Evolutionary conservation across 2,797 vertebrate genomes (phyloP).

Genomic region (Micromesistius poutassou): DNA sequence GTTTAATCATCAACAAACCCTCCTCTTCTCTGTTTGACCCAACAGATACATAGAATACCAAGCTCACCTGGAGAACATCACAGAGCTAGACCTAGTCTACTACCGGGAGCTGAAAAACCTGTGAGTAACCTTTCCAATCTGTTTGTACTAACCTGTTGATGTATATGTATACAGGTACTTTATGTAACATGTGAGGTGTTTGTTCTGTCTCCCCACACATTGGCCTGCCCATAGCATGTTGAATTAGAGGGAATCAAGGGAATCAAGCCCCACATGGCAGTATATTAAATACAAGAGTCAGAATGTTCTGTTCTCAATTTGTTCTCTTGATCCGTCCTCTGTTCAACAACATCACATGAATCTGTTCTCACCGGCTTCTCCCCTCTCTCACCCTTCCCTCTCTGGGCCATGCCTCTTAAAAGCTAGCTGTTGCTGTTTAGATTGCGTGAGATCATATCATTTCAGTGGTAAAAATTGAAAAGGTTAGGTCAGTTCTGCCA

Average conservation of each 20-base stretch:
- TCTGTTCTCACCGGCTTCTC: neutral
- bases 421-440: neutral
- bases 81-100: slow-evolving; percentile 64
- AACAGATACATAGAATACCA: slow-evolving; percentile 79
- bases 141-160: neutral
- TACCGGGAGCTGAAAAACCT: slow-evolving; percentile 79
- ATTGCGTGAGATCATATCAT: neutral
- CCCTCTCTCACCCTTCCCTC: neutral
- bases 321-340: neutral
- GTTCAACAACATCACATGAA: neutral
- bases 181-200: neutral
- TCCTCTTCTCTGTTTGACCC: slow-evolving; percentile 7
- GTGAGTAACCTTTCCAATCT: slow-evolving; percentile 58
- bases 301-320: neutral
- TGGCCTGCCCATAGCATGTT: neutral
- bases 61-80: slow-evolving; percentile 70
- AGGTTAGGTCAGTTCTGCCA: neutral
- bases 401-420: neutral
- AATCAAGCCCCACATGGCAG: neutral
- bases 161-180: neutral
- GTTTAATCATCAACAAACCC: slow-evolving; percentile 9
- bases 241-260: neutral
- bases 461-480: neutral
- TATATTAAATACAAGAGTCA: neutral
- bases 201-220: neutral